Conservation (phyloP, 2,113 vertebrate species). For the Ptilorrhoa leucosticta region DNA sequence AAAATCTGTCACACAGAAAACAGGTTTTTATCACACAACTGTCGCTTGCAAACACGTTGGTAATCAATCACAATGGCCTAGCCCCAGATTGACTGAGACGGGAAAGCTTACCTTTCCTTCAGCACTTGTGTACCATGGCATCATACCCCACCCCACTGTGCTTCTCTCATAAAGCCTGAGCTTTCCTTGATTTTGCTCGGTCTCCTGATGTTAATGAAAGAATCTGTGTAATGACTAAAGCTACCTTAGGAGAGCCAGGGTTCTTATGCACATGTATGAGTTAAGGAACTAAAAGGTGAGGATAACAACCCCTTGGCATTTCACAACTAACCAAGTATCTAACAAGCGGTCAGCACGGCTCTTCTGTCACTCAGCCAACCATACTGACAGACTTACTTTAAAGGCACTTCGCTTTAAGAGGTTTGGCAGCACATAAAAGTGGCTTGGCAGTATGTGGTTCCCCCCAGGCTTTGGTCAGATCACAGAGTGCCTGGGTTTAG, state of each 20-base stretch:
- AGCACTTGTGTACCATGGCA: neutral
- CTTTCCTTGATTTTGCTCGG: neutral
- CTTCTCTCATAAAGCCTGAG: neutral
- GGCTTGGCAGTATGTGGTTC: rapidly evolving
- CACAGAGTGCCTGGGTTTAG: neutral
- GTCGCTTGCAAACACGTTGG: neutral
- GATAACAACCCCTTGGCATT: neutral
- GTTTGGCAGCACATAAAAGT: neutral
- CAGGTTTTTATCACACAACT: neutral
- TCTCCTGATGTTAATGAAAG: neutral
- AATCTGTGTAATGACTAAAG: neutral
- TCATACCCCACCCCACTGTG: neutral
- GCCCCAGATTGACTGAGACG: neutral
- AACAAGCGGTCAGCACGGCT: neutral
- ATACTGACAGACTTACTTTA: neutral
- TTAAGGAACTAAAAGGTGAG: neutral
- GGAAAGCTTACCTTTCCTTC: neutral
- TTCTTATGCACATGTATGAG: neutral
- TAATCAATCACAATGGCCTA: neutral
- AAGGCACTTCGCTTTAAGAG: neutral
- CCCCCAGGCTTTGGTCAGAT: neutral
- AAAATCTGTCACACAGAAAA: neutral
- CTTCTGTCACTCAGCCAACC: neutral
- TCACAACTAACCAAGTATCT: neutral
- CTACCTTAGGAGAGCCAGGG: neutral